These are phyloP conservation scores for Acleris emargana DNA, from an alignment of 2,888 invertebrate genomes.

Conservation along the genomic window DNA sequence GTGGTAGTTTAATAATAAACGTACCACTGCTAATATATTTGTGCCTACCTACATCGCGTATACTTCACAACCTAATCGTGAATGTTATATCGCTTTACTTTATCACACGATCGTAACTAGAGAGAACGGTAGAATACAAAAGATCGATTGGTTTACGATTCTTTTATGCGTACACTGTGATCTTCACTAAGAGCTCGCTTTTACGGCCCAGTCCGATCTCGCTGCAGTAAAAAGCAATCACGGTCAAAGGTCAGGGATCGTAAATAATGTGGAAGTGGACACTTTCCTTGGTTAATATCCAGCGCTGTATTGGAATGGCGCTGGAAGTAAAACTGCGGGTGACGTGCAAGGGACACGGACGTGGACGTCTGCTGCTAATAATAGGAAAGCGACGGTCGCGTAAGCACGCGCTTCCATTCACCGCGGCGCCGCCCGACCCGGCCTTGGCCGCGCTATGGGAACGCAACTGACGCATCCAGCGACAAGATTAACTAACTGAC, in stretches of 20 bases:
- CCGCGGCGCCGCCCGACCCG: constrained; percentile 51
- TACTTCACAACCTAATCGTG: constrained; percentile 18
- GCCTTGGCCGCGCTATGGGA: constrained; percentile 69
- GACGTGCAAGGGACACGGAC: constrained; percentile 44
- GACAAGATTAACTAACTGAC: constrained; percentile 43
- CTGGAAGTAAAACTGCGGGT: constrained; percentile 28
- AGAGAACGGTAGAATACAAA: constrained; percentile 30
- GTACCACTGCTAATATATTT: constrained; percentile 5
- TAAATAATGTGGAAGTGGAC: background rate
- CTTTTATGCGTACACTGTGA: constrained; percentile 30
- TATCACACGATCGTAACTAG: constrained; percentile 33
- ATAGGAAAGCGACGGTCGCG: constrained; percentile 58
- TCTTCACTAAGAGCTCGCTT: constrained; percentile 30
- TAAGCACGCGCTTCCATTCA: constrained; percentile 74
- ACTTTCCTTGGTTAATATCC: background rate
- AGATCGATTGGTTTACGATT: constrained; percentile 32
- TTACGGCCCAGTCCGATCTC: constrained; percentile 19
- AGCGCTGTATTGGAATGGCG: background rate
- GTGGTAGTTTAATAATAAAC: too few species aligned
- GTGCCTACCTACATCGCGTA: constrained; percentile 12
- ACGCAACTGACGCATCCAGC: constrained; percentile 63
- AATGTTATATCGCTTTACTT: constrained; percentile 28
- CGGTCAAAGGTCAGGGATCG: constrained; percentile 19
- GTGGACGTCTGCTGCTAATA: constrained; percentile 62
- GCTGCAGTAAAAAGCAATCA: constrained; percentile 24